Evolutionary conservation across 1,140 invertebrate species (phyloP).

Genomic region (Drosophila subpulchrella): DNA sequence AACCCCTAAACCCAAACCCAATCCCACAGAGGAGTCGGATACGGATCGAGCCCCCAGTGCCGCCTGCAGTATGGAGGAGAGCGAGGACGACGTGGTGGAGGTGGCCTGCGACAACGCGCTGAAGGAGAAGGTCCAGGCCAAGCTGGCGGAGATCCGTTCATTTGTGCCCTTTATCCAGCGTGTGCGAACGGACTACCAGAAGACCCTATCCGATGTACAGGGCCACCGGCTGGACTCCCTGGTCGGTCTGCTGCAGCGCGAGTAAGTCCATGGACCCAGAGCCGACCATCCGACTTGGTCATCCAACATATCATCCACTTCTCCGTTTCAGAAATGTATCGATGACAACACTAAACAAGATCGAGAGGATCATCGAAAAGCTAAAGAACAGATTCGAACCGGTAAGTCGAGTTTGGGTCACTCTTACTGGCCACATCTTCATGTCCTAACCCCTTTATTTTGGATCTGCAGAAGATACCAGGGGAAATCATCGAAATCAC

Average conservation of each 20-base stretch:
- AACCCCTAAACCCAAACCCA: background rate
- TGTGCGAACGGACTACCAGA: slow-evolving; percentile 13
- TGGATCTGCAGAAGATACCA: background rate
- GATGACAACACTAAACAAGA: slow-evolving; percentile 20
- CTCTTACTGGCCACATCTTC: background rate
- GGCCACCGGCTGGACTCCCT: slow-evolving; percentile 30
- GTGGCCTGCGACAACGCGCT: background rate
- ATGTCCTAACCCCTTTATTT: background rate
- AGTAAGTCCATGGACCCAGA: slow-evolving; percentile 34
- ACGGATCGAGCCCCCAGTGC: background rate
- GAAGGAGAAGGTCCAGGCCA: background rate
- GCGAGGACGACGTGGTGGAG: background rate
- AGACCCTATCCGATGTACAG: slow-evolving; percentile 23
- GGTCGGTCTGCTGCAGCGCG: slow-evolving; percentile 24
- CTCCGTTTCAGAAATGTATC: slow-evolving; percentile 10
- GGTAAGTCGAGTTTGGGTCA: slow-evolving; percentile 30
- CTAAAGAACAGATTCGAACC: slow-evolving; percentile 40
- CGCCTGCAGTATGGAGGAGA: slow-evolving; percentile 23
- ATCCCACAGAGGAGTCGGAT: slow-evolving; percentile 1
- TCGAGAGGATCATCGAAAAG: slow-evolving; percentile 46
- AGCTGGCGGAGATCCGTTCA: slow-evolving; percentile 23
- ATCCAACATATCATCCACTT: background rate
- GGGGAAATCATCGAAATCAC: slow-evolving; percentile 12
- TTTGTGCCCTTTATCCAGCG: slow-evolving; percentile 43
- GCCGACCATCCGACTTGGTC: too few relatives aligned